Conservation (phyloP, 37 sponge, comb jelly and placozoan genomes). For the Tethya wilhelma region DNA sequence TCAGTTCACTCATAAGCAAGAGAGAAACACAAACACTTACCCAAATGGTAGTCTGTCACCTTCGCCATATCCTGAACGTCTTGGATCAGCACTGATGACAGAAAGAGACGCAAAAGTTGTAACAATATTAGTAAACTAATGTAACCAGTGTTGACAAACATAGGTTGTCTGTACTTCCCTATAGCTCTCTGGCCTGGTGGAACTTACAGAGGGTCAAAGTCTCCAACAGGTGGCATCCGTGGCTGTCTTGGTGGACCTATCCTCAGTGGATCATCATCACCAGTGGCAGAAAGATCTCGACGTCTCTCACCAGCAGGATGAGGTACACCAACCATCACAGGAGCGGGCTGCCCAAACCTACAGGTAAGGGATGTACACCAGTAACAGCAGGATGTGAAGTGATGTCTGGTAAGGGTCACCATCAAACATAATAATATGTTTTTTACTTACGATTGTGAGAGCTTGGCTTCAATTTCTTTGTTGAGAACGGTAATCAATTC, state of each 20-base stretch:
- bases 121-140: neutral
- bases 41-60: constrained; percentile 47
- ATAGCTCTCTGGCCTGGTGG: too few relatives aligned
- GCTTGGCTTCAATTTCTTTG: constrained; percentile 49
- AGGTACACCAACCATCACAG: neutral
- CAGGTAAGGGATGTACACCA: neutral
- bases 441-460: constrained; percentile 11
- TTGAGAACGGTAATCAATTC: constrained; percentile 48
- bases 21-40: neutral
- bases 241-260: constrained; percentile 17
- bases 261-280: constrained; percentile 31
- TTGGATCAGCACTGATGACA: constrained; percentile 8
- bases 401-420: too few relatives aligned
- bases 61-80: constrained; percentile 54
- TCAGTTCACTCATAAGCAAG: neutral
- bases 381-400: too few relatives aligned
- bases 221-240: constrained; percentile 19
- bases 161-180: too few relatives aligned
- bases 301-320: too few relatives aligned
- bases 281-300: neutral
- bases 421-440: neutral
- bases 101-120: neutral
- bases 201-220: constrained; percentile 24
- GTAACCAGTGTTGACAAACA: neutral
- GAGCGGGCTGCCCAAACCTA: neutral